These are phyloP conservation scores for Platerodrilus igneus DNA, from an alignment of 2,888 invertebrate genomes.

Conservation along the genomic window DNA sequence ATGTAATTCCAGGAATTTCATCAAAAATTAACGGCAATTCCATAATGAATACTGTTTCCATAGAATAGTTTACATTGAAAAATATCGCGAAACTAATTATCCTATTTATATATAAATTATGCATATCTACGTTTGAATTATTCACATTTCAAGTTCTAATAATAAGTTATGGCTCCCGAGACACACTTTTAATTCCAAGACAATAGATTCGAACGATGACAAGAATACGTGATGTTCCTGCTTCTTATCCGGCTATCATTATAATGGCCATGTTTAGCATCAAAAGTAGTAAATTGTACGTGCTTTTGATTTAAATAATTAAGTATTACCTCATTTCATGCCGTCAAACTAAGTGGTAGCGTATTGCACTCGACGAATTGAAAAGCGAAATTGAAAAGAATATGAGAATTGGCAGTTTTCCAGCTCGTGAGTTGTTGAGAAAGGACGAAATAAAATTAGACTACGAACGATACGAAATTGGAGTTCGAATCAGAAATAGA, in stretches of 20 bases:
- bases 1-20: too few relatives aligned
- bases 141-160: slow-evolving; percentile 15
- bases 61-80: too few relatives aligned
- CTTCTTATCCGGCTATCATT: slow-evolving; percentile 6
- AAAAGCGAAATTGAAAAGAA: slow-evolving; percentile 11
- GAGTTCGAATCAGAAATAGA: slow-evolving; percentile 12
- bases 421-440: slow-evolving; percentile 15
- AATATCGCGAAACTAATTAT: too few relatives aligned
- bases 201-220: slow-evolving; percentile 10
- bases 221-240: slow-evolving; percentile 14
- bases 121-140: slow-evolving; percentile 14
- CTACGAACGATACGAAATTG: slow-evolving; percentile 13
- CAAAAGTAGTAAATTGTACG: too few relatives aligned
- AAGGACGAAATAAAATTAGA: slow-evolving; percentile 13
- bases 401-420: slow-evolving; percentile 12
- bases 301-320: too few relatives aligned
- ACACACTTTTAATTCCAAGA: slow-evolving; percentile 14
- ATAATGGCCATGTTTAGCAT: too few relatives aligned
- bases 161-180: slow-evolving; percentile 14
- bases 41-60: too few relatives aligned
- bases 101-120: too few relatives aligned
- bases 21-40: too few relatives aligned
- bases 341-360: too few relatives aligned
- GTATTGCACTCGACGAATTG: too few relatives aligned
- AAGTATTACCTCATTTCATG: too few relatives aligned